These are phyloP conservation scores for Portunus trituberculatus DNA, from an alignment of 1,140 invertebrate species.

Conservation along the genomic window DNA sequence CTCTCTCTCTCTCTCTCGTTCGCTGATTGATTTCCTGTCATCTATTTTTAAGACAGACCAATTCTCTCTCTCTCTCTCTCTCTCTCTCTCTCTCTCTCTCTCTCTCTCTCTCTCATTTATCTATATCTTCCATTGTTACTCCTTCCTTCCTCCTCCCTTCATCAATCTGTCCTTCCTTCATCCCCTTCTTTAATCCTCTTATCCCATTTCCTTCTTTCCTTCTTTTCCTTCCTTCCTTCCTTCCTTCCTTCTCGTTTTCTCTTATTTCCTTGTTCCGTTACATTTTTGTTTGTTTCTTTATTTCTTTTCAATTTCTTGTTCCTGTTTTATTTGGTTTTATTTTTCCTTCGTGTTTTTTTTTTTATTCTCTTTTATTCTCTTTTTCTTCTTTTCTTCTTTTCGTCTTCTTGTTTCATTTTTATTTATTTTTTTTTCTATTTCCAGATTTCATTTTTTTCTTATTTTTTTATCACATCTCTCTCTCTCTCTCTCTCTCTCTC, in stretches of 20 bases:
- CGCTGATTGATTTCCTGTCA: background rate
- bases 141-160: background rate
- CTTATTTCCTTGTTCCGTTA: background rate
- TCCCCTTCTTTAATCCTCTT: background rate
- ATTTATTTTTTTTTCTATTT: background rate
- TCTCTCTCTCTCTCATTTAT: background rate
- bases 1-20: background rate
- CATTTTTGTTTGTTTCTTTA: no score
- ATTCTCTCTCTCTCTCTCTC: constrained; percentile 44
- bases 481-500: background rate
- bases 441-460: background rate
- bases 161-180: no score
- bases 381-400: no score
- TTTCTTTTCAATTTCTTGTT: no score
- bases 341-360: no score
- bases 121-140: background rate
- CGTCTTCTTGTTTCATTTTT: no score
- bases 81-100: constrained; percentile 41
- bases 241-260: background rate
- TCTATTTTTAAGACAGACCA: background rate
- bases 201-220: background rate
- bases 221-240: no score
- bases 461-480: background rate
- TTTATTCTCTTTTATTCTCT: no score
- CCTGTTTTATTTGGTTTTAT: no score